Evolutionary conservation across 2,113 vertebrate genomes (phyloP), one percentile per base, ranked within the genome.

Genomic region (Lagopus leucura): DNA sequence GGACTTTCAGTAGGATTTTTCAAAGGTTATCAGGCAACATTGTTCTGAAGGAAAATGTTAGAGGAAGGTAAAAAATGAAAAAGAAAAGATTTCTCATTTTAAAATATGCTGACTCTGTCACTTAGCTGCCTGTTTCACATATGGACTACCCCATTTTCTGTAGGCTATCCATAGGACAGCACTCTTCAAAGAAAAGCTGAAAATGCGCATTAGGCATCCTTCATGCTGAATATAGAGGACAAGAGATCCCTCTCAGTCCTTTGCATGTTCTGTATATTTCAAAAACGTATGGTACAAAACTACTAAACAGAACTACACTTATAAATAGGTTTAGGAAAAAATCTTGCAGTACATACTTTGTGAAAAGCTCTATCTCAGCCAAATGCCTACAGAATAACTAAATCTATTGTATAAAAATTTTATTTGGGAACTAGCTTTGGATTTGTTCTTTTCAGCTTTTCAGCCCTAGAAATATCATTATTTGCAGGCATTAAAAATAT

Each of bases 131-230:
- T 80, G 12, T 64, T 34, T 83, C 47, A 54, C 21, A 77, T 38
- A 81, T 0, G 80, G 25, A 45, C 19, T 86, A 40, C 66, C 38
- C 16, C 4, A 8, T 50, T 90, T 94, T 90, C 65, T 88, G 65
- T 74, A 77, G 86, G 86, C 38, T 73, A 86, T 55, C 82, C 64
- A 83, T 69, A 86, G 64, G 76, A 60, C 10, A 86, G 45, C 38
- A 81, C 72, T 86, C 34, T 77, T 47, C 72, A 75, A 79, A 77
- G 45, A 83, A 94, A 94, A 92, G 82, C 60, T 80, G 47, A 77
- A 85, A 86, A 90, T 54, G 60, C 3, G 1, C 55, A 73, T 79
- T 65, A 85, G 58, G 72, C 64, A 88, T 11, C 42, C 71, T 88
- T 73, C 45, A 50, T n/a, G 34, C 13, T 73, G 58, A 74, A 74